Percentiles rank a stretch among this genome's conserved stretches.
Conservation (phyloP, 2,888 invertebrate genomes). For the Nephrotoma appendiculata region DNA sequence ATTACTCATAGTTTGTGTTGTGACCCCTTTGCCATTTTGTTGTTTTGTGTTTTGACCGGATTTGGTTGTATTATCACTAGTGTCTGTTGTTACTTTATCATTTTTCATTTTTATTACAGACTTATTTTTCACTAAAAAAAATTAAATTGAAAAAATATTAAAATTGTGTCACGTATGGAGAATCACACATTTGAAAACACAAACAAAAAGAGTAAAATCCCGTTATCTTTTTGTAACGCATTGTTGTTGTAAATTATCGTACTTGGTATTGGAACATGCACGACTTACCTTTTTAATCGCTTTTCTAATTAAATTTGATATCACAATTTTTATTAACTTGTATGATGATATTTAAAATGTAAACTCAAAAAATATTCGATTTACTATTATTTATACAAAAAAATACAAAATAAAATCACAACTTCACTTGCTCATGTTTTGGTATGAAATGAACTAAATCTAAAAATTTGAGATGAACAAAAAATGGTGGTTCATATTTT, state of each 20-base stretch:
- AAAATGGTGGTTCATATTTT: too few species aligned
- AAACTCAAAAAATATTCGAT: background rate
- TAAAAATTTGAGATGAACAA: background rate
- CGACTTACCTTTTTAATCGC: background rate
- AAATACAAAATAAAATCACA: background rate
- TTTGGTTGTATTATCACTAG: background rate
- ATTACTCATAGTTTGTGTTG: background rate
- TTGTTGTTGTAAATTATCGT: background rate
- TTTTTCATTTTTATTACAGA: background rate
- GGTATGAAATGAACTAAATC: background rate
- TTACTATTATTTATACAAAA: background rate
- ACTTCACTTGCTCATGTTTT: background rate
- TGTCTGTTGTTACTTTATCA: background rate
- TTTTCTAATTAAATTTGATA: background rate
- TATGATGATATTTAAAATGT: background rate
- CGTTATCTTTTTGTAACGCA: background rate
- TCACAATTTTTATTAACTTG: background rate
- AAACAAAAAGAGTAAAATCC: background rate
- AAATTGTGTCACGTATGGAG: background rate
- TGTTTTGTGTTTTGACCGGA: background rate
- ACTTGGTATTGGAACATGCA: background rate
- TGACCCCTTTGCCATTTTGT: background rate
- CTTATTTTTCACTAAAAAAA: background rate
- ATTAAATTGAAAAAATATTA: background rate
- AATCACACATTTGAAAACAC: background rate